phyloP scores from a whole-genome alignment of 2,113 vertebrate genomes.

The Chaetodon trifascialis region DNA sequence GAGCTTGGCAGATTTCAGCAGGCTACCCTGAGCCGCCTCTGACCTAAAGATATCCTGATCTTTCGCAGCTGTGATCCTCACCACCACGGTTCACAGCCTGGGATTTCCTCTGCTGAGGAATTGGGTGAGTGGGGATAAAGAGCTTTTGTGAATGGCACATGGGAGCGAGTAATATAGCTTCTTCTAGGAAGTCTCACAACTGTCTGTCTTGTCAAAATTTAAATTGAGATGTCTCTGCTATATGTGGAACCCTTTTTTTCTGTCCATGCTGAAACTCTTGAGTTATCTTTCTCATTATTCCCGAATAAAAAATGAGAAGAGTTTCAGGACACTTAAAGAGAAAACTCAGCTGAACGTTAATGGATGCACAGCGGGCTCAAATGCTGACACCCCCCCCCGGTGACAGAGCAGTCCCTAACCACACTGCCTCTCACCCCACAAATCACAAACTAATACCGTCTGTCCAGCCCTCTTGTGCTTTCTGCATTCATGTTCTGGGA shows the following conservation, averaged over 20 bases:
- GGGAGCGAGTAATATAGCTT: background rate
- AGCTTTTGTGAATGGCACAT: constrained; percentile 53
- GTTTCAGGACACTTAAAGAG: background rate
- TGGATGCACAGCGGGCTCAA: background rate
- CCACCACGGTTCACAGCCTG: constrained; percentile 40
- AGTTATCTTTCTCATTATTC: background rate
- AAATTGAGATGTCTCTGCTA: background rate
- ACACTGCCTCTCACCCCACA: background rate
- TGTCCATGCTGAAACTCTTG: background rate
- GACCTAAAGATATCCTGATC: constrained; percentile 60
- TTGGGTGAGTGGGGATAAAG: constrained; percentile 41
- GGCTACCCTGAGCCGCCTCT: constrained; percentile 37
- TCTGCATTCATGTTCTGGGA: constrained; percentile 14
- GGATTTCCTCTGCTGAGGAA: constrained; percentile 62
- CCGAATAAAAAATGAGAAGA: background rate
- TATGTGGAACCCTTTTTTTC: background rate
- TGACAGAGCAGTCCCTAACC: background rate
- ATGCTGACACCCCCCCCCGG: background rate
- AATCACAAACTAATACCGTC: constrained; percentile 11
- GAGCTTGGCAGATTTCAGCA: constrained; percentile 19
- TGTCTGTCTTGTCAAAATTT: background rate
- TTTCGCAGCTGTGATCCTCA: constrained; percentile 57
- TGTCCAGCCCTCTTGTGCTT: background rate
- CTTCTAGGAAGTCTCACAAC: background rate
- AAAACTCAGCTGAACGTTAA: background rate